Base-by-base conservation (phyloP, 2,888 invertebrate species). In the Cyaniris semiargus region DNA sequence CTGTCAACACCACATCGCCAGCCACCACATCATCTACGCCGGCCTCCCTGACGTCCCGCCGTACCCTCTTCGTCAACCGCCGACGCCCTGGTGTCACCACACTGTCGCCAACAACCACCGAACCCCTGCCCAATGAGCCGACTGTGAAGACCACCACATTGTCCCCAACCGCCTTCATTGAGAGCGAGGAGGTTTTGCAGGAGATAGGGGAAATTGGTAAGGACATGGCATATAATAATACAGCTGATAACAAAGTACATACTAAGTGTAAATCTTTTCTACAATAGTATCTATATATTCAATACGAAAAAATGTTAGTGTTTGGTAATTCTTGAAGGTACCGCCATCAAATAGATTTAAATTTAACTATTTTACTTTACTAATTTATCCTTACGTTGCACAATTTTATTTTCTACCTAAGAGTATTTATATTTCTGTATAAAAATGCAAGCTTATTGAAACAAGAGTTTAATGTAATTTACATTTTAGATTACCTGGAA, bases 131-230 rank as follows among this genome's bases (percentile, higher is more conserved):
- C 27, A 66, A 66, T 31, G 66, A 66, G 31, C 27, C 66, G 8
- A 81, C 85, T 0, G 83, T 85, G 1, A 84, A 84, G 0, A 79
- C 86, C 4, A 85, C 88, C 27, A 85, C 86, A 3, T 83, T 83
- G 0, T 79, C 86, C 5, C 85, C 88, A 23, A 85, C 86, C 3
- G 78, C 76, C 7, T 78, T 80, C 34, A 77, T 84, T 8, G 87
- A 88, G 15, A 90, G 89, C 78, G 91, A 92, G 53, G 93, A 94
- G 80, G 87, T 85, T 0, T 81, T 93, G 23, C 90, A 91, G 79
- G 83, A 91, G 75, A 86, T 90, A 76, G 90, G 88, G 3, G 91
- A 93, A 79, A 89, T 84, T 27, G 91, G 92, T 91, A 82, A 77
- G 83, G 18, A n/a, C 0, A 53, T 18, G 8, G 56, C 1, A 48